Base-by-base conservation (phyloP, 1,140 invertebrate species). In the Heterodera schachtii region DNA sequence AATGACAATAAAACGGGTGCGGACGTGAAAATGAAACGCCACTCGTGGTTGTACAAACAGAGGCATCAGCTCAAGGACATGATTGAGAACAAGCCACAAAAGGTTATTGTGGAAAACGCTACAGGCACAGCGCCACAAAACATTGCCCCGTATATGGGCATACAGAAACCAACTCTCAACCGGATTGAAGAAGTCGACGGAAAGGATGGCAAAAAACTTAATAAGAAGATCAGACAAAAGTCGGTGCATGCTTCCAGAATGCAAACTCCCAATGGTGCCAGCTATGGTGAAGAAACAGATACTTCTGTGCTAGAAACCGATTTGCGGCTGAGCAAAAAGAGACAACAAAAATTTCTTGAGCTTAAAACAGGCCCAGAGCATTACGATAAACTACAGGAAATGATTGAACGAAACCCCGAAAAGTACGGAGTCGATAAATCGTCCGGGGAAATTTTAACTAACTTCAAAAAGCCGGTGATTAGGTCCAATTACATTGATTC, bases 21-120 rank as follows among this genome's bases (percentile, higher is more conserved):
- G 41, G 67, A 69, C 8, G 41, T 69, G 6, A 7, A 16, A 9
- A 31, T 46, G 21, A 43, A 75, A 75, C 31, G 57, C 3, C 57
- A 75, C 21, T 43, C 21, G 3, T 75, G n/a, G 74, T 8, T 75
- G 21, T 75, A 75, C 43, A 75, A 75, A 44, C 31, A 75, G 46
- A 57, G 74, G 19, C 2, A 46, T 2, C 74, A 75, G 19, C 3
- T 75, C 3, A 74, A 78, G 66, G 3, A 49, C 5, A 31, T 44
- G 57, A 41, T 81, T 73, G 74, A 75, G 8, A 75, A 75, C 46
- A 31, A 8, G 11, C 74, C 74, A 11, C 74, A 75, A 75, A 75
- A 75, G 8, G 74, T 75, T 3, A 44, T 75, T 11, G 46, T 75
- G 3, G 74, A 75, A 6, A 60, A 75, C 41, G 8, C 19, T 9